phyloP scores from a whole-genome alignment of 2,113 vertebrate genomes.

The Odocoileus virginianus region DNA sequence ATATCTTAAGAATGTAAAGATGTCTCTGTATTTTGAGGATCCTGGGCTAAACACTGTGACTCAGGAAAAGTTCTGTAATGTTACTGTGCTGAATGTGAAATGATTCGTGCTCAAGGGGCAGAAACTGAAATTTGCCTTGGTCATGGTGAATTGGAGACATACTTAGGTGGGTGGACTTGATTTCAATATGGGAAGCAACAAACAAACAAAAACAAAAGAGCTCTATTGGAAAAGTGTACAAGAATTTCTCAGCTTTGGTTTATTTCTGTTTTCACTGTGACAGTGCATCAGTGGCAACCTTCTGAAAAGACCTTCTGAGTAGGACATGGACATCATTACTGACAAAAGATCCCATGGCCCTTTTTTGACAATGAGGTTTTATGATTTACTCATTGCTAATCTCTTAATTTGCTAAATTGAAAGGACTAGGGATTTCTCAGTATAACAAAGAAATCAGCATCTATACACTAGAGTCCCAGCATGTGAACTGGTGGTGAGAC shows the following conservation, averaged over 20 bases:
- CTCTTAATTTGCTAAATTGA: background rate
- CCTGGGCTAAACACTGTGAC: background rate
- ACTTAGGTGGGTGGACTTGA: background rate
- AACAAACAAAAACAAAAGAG: constrained; percentile 9
- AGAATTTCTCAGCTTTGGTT: background rate
- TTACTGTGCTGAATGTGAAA: background rate
- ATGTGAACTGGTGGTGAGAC: background rate
- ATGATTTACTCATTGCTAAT: background rate
- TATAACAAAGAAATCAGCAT: background rate
- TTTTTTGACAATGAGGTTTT: background rate
- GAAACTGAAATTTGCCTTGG: background rate
- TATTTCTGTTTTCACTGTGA: background rate
- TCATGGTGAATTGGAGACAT: background rate
- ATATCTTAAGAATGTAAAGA: background rate
- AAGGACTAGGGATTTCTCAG: background rate
- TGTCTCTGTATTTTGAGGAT: background rate
- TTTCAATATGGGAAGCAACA: constrained; percentile 23
- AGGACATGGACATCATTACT: background rate
- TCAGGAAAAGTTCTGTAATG: background rate
- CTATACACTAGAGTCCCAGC: background rate
- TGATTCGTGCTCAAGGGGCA: background rate
- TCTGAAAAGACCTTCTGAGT: background rate
- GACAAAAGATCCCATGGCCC: background rate
- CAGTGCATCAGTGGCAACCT: background rate
- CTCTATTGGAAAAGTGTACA: background rate